Percentiles rank a stretch among this genome's conserved stretches.
These are phyloP conservation scores for Ginglymostoma cirratum DNA, from an alignment of 2,113 vertebrate genomes.

Conservation along the genomic window DNA sequence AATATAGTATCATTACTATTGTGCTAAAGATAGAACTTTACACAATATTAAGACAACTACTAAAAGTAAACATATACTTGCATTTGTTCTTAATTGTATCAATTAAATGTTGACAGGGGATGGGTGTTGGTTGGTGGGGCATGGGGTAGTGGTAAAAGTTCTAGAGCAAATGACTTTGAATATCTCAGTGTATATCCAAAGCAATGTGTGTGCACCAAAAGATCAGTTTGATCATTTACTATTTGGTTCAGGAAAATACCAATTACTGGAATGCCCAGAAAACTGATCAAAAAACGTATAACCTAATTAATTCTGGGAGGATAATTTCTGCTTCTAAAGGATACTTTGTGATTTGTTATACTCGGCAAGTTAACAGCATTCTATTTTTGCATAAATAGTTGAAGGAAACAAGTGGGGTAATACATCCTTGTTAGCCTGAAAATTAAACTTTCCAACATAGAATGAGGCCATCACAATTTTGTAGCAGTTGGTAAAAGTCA, in stretches of 20 bases:
- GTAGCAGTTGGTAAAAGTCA: not conserved
- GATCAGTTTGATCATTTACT: not conserved
- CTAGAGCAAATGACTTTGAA: not conserved
- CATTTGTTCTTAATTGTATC: not conserved
- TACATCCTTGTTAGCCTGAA: not conserved
- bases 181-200: not conserved
- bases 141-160: not conserved
- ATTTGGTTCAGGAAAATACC: not conserved
- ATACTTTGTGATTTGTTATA: not conserved
- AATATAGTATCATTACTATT: not conserved
- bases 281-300: not conserved
- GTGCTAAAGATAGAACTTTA: not conserved
- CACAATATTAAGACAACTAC: not conserved
- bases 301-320: not conserved
- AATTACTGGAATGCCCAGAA: not conserved
- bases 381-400: not conserved
- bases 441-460: not conserved
- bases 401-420: not conserved
- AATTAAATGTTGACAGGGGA: not conserved
- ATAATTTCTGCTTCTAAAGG: not conserved
- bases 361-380: not conserved
- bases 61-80: not conserved
- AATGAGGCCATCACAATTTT: not conserved
- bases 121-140: no score
- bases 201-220: not conserved